phyloP scores from a whole-genome alignment of 2,888 invertebrate species.

The Ctena decussata region DNA sequence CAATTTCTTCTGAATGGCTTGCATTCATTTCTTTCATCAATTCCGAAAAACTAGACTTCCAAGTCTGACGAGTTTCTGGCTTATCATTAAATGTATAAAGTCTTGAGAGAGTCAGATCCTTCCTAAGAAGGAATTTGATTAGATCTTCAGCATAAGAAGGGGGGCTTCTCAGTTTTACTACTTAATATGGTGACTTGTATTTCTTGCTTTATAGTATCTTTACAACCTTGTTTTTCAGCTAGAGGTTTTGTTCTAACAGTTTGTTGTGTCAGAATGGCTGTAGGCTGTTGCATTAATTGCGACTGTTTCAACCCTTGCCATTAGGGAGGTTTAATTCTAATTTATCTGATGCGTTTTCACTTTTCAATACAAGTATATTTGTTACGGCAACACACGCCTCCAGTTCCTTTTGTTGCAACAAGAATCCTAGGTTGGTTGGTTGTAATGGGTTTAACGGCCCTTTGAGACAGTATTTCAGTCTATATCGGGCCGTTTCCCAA shows the following conservation, averaged over 20 bases:
- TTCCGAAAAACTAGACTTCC: constrained; percentile 19
- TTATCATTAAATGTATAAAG: constrained; percentile 14
- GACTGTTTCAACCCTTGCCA: background rate
- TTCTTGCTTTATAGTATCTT: background rate
- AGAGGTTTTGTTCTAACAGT: background rate
- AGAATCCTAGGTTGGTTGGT: background rate
- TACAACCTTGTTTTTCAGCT: too few species aligned
- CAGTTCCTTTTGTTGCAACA: background rate
- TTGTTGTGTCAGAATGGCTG: background rate
- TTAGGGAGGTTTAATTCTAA: background rate
- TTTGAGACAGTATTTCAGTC: too few species aligned
- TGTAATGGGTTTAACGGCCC: too few species aligned
- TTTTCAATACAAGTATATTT: background rate
- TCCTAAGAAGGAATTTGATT: constrained; percentile 15
- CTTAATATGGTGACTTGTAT: background rate
- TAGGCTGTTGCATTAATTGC: background rate
- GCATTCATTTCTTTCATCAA: constrained; percentile 9
- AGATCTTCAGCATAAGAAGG: background rate
- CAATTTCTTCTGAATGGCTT: constrained; percentile 13
- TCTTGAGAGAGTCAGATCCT: constrained; percentile 15
- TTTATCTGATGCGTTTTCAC: background rate
- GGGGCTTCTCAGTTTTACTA: background rate
- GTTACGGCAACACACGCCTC: background rate
- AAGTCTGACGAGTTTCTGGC: background rate
- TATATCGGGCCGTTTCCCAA: too few species aligned